Conservation (phyloP, 2,797 vertebrate species). For the Anas flavirostris region DNA sequence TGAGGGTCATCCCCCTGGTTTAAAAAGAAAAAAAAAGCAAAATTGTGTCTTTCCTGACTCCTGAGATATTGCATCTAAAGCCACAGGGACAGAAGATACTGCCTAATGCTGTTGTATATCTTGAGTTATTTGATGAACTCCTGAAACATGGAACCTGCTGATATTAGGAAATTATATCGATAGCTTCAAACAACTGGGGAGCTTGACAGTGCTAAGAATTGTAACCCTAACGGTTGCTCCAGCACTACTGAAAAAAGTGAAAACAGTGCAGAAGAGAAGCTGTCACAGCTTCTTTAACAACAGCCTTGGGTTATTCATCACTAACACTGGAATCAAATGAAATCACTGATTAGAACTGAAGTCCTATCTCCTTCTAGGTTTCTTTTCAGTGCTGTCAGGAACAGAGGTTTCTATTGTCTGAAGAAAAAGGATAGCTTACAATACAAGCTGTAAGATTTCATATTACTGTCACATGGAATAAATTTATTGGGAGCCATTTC, state of each 20-base stretch:
- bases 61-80: background rate
- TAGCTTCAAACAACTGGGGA: background rate
- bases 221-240: background rate
- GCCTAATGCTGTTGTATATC: background rate
- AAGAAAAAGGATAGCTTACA: slow-evolving; percentile 21
- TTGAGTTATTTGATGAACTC: background rate
- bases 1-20: background rate
- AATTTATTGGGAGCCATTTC: slow-evolving; percentile 24
- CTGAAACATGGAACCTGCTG: background rate
- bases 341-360: background rate
- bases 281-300: background rate
- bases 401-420: background rate
- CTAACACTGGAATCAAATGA: background rate
- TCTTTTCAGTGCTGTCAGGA: background rate
- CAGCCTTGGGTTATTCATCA: background rate
- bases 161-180: background rate
- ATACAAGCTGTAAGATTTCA: slow-evolving; percentile 32
- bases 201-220: background rate
- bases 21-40: background rate
- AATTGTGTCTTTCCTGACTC: background rate
- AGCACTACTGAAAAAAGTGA: background rate
- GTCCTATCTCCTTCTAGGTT: background rate
- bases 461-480: background rate
- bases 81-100: background rate
- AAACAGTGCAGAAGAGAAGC: background rate